These are phyloP conservation scores for Anisognathus igniventris DNA, from an alignment of 2,797 vertebrate genomes.

Conservation along the genomic window DNA sequence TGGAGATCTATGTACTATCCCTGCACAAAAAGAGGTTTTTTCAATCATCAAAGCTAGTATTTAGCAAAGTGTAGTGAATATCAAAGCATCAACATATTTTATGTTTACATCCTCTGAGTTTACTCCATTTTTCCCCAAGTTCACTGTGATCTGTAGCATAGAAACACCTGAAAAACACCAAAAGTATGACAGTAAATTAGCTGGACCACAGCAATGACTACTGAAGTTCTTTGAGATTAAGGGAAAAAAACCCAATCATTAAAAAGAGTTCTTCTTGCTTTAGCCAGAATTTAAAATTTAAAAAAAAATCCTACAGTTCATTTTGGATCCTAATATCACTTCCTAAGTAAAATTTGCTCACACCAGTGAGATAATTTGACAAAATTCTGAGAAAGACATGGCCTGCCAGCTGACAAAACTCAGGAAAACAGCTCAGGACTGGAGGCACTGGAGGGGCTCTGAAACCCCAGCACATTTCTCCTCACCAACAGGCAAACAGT, in stretches of 20 bases:
- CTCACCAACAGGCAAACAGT: neutral
- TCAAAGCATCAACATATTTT: neutral
- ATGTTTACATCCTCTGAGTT: neutral
- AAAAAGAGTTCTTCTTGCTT: neutral
- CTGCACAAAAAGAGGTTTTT: neutral
- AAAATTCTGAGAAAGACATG: neutral
- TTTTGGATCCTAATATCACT: neutral
- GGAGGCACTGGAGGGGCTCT: neutral
- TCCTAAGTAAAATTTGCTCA: neutral
- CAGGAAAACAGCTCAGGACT: neutral
- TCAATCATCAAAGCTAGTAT: neutral
- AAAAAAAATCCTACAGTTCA: neutral
- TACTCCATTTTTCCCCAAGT: neutral
- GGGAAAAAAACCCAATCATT: no score
- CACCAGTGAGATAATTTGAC: neutral
- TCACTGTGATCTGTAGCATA: neutral
- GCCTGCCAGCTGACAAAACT: neutral
- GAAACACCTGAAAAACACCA: neutral
- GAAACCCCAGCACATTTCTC: neutral
- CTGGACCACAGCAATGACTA: neutral
- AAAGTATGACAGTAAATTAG: neutral
- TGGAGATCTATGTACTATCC: neutral
- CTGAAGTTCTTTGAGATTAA: neutral
- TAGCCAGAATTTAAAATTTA: neutral
- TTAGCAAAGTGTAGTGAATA: neutral